Evolutionary conservation across 1,140 invertebrate genomes (phyloP), one percentile per base, ranked within the genome.

Genomic region (Micrasema longulum): DNA sequence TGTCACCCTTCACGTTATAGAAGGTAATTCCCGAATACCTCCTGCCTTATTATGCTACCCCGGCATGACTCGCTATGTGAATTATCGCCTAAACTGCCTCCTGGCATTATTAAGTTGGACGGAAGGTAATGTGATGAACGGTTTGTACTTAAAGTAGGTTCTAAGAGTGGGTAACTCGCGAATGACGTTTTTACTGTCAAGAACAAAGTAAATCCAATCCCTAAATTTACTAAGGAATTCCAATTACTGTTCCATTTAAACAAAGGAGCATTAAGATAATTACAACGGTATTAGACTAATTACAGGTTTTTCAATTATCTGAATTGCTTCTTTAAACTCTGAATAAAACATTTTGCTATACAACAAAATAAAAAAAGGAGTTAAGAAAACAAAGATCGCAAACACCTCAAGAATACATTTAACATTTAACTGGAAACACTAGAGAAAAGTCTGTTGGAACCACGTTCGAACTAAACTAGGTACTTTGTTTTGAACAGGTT

Each of bases 1-100:
- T 41, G 69, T 76, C 23, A 53, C 57, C 41, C 64, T 76, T 62
- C 50, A 71, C 63, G 69, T 76, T 22, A 60, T 73, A 36, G 68
- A 76, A 73, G 64, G 75, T 76, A 52, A 72, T 64, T 64, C 60
- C 31, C 22, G 60, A 64, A 64, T 64, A 66, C 64, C 64, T 66
- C 64, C 36, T 38, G 38, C 43, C 36, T 52, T 66, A 66, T 52
- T 66, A 66, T 66, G 64, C 43, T 52, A 22, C 48, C 64, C 64
- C 18, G 64, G 41, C 53, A 57, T 35, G 53, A 31, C 53, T 64
- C 47, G 60, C 47, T 64, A 47, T 64, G 60, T 64, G 60, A 64
- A 64, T 64, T 64, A 64, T 64, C 16, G 60, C 23, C 60, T 47
- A 31, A 64, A 60, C 31, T 60, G 38, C 45, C 60, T 64, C 60